Conservation (phyloP, 1,140 invertebrate species). For the Camponotus floridanus region DNA sequence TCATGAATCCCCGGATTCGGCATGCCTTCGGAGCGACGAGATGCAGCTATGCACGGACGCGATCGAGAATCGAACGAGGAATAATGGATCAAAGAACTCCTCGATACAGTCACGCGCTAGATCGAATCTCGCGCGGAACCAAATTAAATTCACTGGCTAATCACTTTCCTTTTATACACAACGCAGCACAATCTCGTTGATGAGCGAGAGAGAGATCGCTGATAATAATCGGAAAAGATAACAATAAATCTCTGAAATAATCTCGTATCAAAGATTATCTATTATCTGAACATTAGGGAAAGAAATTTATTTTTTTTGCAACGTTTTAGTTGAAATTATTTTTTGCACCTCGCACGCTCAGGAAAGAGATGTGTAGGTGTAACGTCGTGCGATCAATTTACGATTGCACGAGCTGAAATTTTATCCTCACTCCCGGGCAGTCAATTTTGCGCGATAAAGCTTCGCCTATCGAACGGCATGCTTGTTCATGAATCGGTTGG, state of each 20-base stretch:
- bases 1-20: slow-evolving; percentile 80
- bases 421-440: slow-evolving; percentile 34
- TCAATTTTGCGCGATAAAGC: slow-evolving; percentile 63
- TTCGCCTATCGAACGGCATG: slow-evolving; percentile 38
- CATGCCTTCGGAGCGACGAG: slow-evolving; percentile 66
- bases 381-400: slow-evolving; percentile 16
- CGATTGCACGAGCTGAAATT: slow-evolving; percentile 48
- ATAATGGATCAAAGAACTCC: slow-evolving; percentile 26
- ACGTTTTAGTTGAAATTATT: too few species aligned
- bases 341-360: neutral
- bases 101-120: slow-evolving; percentile 7
- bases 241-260: neutral
- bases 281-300: slow-evolving; percentile 4
- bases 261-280: neutral
- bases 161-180: neutral
- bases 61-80: slow-evolving; percentile 33
- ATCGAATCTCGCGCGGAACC: neutral
- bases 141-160: slow-evolving; percentile 15
- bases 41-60: slow-evolving; percentile 6
- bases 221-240: slow-evolving; percentile 1
- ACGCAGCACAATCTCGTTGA: neutral
- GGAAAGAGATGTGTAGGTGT: neutral
- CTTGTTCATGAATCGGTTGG: slow-evolving; percentile 23
- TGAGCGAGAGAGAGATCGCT: neutral
- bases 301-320: too few species aligned